Evolutionary conservation across 2,113 vertebrate genomes (phyloP).

Genomic region (Cheirogaleus medius): DNA sequence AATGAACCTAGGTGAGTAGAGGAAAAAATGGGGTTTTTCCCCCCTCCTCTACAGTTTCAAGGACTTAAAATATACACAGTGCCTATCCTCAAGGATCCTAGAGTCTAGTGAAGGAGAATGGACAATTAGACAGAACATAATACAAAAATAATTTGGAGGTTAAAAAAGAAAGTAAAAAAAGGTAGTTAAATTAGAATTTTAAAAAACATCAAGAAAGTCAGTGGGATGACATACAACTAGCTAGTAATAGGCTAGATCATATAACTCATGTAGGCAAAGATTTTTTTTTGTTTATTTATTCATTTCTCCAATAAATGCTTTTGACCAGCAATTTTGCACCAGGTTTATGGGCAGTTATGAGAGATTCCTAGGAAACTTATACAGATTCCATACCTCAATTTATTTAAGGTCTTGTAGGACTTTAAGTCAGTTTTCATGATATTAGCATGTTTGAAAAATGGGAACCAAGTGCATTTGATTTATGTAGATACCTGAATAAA

Average conservation of each 20-base stretch:
- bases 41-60: neutral
- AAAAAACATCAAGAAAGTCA: neutral
- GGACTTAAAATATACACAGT: neutral
- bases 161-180: conserved; percentile 11
- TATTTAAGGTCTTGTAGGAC: neutral
- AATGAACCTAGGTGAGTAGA: neutral
- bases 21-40: neutral
- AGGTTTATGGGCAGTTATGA: neutral
- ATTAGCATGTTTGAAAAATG: neutral
- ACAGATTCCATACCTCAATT: neutral
- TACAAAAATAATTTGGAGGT: conserved; percentile 18
- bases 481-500: neutral
- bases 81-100: neutral
- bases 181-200: neutral
- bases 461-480: neutral
- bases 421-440: neutral
- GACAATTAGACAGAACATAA: neutral
- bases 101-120: neutral
- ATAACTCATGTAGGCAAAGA: no score
- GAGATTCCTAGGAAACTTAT: neutral
- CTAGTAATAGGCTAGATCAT: neutral
- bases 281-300: neutral
- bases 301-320: neutral
- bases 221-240: neutral
- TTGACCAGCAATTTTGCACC: neutral